phyloP scores from a whole-genome alignment of 2,797 vertebrate genomes.

The Syngnathus acus region DNA sequence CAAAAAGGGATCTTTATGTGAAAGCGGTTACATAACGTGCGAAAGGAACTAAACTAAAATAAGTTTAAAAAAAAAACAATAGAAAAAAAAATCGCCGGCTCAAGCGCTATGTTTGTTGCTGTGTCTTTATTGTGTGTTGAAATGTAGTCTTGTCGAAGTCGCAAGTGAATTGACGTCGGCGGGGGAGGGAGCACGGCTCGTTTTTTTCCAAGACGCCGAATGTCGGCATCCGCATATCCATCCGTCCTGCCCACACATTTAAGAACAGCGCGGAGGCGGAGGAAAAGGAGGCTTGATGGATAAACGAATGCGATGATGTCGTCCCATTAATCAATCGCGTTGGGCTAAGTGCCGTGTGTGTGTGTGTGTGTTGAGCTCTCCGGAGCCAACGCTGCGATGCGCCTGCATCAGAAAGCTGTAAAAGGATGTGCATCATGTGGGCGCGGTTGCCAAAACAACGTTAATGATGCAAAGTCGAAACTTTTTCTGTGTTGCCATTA shows the following conservation, averaged over 20 bases:
- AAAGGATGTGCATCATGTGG: slow-evolving; percentile 9
- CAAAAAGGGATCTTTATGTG: too few relatives aligned
- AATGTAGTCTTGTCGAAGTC: slow-evolving; percentile 14
- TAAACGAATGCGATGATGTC: slow-evolving; percentile 44
- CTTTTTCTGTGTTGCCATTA: not conserved
- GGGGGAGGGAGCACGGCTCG: slow-evolving; percentile 6
- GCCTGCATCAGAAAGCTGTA: slow-evolving; percentile 10
- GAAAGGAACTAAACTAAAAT: too few relatives aligned
- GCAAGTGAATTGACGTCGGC: slow-evolving; percentile 30
- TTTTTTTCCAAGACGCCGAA: slow-evolving; percentile 31
- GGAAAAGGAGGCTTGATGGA: slow-evolving; percentile 21
- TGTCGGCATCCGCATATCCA: slow-evolving; percentile 17
- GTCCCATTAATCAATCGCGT: slow-evolving; percentile 38
- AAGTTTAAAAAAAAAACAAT: too few relatives aligned
- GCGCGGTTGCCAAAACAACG: not conserved
- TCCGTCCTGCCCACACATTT: slow-evolving; percentile 15
- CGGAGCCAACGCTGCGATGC: slow-evolving; percentile 14
- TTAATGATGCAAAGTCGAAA: slow-evolving; percentile 1
- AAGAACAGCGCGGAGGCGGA: slow-evolving; percentile 26
- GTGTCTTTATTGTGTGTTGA: slow-evolving; percentile 2
- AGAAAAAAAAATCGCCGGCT: not conserved
- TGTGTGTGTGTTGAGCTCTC: slow-evolving; percentile 12
- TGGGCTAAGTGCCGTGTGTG: slow-evolving; percentile 37
- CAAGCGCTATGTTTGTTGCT: not conserved
- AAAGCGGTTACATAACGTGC: too few relatives aligned